These are phyloP conservation scores for Omphaloscelis lunosa DNA, from an alignment of 2,888 invertebrate genomes.

Conservation along the genomic window DNA sequence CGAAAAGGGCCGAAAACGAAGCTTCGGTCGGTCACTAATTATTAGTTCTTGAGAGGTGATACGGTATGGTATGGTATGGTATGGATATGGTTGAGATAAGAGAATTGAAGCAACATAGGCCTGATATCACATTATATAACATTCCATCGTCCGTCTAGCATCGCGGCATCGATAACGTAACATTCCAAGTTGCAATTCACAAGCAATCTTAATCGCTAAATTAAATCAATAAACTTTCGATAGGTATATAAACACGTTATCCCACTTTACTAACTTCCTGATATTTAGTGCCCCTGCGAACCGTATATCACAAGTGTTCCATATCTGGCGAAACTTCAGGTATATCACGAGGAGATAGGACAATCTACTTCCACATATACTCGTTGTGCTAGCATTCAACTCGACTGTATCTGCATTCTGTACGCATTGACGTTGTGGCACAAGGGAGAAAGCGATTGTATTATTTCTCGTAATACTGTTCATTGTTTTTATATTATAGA, in stretches of 20 bases:
- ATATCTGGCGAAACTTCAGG: slow-evolving; percentile 64
- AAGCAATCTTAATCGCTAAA: background rate
- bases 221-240: background rate
- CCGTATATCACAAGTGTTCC: slow-evolving; percentile 21
- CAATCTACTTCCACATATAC: slow-evolving; percentile 75
- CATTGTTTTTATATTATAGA: too few relatives aligned
- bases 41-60: too few relatives aligned
- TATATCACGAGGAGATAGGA: slow-evolving; percentile 56
- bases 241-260: background rate
- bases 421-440: slow-evolving; percentile 69
- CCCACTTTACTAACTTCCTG: background rate
- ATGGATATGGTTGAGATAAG: too few relatives aligned
- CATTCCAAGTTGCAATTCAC: background rate
- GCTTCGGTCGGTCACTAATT: too few relatives aligned
- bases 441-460: slow-evolving; percentile 56
- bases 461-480: background rate
- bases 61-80: too few relatives aligned
- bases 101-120: too few relatives aligned
- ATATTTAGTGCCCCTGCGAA: slow-evolving; percentile 2
- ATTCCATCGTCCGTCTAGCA: too few relatives aligned
- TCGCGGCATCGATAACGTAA: background rate
- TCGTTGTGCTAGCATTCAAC: slow-evolving; percentile 74
- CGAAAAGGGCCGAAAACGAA: too few relatives aligned
- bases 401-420: slow-evolving; percentile 67
- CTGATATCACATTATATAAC: too few relatives aligned